Percentiles rank a stretch among this genome's conserved stretches.
phyloP scores from a whole-genome alignment of 2,888 invertebrate species.

The Bombyx huttoni region DNA sequence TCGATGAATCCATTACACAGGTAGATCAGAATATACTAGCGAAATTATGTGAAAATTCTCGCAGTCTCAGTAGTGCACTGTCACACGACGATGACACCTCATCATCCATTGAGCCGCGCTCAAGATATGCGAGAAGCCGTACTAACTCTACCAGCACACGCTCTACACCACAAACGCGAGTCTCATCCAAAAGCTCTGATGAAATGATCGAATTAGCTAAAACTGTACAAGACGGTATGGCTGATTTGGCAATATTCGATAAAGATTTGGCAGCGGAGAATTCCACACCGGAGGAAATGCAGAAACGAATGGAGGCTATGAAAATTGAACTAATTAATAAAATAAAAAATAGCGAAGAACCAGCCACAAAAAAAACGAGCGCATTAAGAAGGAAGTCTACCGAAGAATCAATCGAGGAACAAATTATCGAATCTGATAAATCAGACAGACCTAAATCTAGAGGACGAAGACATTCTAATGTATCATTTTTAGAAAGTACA shows the following conservation, averaged over 20 bases:
- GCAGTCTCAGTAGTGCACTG: conserved; percentile 46
- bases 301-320: conserved; percentile 48
- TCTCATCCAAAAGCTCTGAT: conserved; percentile 46
- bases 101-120: conserved; percentile 45
- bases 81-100: conserved; percentile 57
- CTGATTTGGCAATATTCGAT: conserved; percentile 52
- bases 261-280: conserved; percentile 32
- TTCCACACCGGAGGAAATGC: conserved; percentile 34
- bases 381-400: conserved; percentile 39
- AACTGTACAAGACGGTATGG: conserved; percentile 71
- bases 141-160: conserved; percentile 37
- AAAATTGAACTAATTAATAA: conserved; percentile 51
- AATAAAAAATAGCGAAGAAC: conserved; percentile 44
- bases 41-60: conserved; percentile 48
- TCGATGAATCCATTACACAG: conserved; percentile 11
- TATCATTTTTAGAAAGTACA: conserved; percentile 39
- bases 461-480: conserved; percentile 42
- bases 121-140: conserved; percentile 38
- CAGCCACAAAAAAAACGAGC: conserved; percentile 36
- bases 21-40: conserved; percentile 42
- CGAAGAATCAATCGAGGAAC: conserved; percentile 52
- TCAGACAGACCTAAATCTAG: conserved; percentile 47
- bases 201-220: conserved; percentile 65
- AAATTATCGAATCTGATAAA: conserved; percentile 26
- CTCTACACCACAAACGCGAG: conserved; percentile 40